Percentiles rank a stretch among this genome's conserved stretches.
Evolutionary conservation across 2,797 vertebrate species (phyloP).

Genomic region (Rhinogobio ventralis): DNA sequence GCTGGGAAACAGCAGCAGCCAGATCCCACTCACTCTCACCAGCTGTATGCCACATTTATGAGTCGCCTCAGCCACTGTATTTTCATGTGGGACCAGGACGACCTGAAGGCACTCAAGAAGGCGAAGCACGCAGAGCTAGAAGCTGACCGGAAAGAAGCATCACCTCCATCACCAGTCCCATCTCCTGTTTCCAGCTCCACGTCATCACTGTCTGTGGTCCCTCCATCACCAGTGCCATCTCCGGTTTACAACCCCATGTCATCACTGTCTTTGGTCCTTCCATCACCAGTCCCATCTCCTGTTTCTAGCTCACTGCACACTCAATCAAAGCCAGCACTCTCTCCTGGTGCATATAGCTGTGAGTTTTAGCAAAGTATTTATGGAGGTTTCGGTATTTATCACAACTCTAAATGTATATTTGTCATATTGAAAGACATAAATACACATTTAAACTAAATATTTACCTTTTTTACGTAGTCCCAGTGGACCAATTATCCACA

Average conservation of each 20-base stretch:
- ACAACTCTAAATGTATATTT: not conserved
- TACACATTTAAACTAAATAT: not conserved
- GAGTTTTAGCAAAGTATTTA: not conserved
- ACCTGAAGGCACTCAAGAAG: not conserved
- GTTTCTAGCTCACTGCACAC: too few relatives aligned
- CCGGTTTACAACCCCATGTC: too few relatives aligned
- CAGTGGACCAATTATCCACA: not conserved
- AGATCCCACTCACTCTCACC: conserved; percentile 9
- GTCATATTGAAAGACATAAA: not conserved
- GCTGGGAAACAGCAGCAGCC: too few relatives aligned
- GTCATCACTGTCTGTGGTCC: not conserved
- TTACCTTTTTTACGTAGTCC: not conserved
- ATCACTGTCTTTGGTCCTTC: too few relatives aligned
- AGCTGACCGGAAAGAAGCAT: not conserved
- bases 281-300: too few relatives aligned
- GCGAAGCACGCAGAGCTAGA: conserved; percentile 36
- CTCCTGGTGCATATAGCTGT: too few relatives aligned
- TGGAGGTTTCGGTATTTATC: not conserved
- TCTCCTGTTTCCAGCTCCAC: too few relatives aligned
- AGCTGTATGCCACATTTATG: not conserved
- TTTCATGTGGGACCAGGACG: too few relatives aligned
- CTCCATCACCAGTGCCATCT: too few relatives aligned
- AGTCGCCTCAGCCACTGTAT: too few relatives aligned
- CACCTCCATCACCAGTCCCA: not conserved
- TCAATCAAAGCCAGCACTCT: too few relatives aligned